Evolutionary conservation across 2,888 invertebrate species (phyloP).

Genomic region (Acleris cristana): DNA sequence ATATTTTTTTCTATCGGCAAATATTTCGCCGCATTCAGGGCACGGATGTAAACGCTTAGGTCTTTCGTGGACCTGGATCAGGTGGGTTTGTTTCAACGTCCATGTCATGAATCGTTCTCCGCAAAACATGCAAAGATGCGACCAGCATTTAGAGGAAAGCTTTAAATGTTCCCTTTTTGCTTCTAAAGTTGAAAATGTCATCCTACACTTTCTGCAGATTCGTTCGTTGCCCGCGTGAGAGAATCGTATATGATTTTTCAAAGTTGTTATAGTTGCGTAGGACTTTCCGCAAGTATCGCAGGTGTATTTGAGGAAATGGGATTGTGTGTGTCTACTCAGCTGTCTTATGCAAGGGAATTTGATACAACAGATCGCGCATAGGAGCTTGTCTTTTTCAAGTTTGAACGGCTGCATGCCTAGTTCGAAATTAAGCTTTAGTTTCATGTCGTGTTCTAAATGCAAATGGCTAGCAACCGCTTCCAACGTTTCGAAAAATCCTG

Average conservation of each 20-base stretch:
- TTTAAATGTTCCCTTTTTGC: slow-evolving; percentile 63
- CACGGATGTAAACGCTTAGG: slow-evolving; percentile 61
- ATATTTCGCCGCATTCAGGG: slow-evolving; percentile 64
- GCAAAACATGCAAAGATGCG: slow-evolving; percentile 65
- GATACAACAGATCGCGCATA: slow-evolving; percentile 63
- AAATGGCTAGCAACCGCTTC: slow-evolving; percentile 65
- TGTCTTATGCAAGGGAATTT: slow-evolving; percentile 64
- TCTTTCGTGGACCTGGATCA: slow-evolving; percentile 59
- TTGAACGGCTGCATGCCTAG: slow-evolving; percentile 70
- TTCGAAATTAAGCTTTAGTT: slow-evolving; percentile 54
- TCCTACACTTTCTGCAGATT: slow-evolving; percentile 69
- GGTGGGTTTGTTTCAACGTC: slow-evolving; percentile 62
- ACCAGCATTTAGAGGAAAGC: slow-evolving; percentile 64
- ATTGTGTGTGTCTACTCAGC: slow-evolving; percentile 68
- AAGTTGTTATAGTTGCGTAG: slow-evolving; percentile 63
- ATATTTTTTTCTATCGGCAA: slow-evolving; percentile 61
- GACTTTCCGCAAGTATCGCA: slow-evolving; percentile 75
- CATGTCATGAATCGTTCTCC: slow-evolving; percentile 65
- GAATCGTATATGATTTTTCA: slow-evolving; percentile 64
- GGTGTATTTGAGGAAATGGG: slow-evolving; percentile 68
- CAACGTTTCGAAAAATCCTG: slow-evolving; percentile 50
- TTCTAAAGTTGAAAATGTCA: slow-evolving; percentile 59
- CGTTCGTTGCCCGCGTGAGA: slow-evolving; percentile 60
- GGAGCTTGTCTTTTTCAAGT: slow-evolving; percentile 59
- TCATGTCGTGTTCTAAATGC: slow-evolving; percentile 56